Conservation (phyloP, 1,140 invertebrate genomes). For the Euwallacea similis region DNA sequence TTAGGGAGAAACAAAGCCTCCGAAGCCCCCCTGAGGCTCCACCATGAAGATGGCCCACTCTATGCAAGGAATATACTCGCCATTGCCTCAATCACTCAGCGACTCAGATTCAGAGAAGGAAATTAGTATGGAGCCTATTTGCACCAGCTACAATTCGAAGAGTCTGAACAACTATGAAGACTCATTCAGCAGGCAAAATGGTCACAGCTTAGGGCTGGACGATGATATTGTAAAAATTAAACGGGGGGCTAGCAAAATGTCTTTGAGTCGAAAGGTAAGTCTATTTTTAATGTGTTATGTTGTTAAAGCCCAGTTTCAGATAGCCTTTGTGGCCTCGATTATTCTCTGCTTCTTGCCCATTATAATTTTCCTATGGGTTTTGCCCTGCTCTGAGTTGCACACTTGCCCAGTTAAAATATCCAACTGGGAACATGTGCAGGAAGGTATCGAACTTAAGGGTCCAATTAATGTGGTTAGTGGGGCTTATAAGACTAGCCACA, state of each 20-base stretch:
- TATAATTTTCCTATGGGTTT: constrained; percentile 71
- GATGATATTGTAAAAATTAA: constrained; percentile 62
- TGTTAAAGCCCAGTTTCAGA: constrained; percentile 10
- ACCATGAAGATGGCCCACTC: constrained; percentile 44
- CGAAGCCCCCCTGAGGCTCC: not conserved
- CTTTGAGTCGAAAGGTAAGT: constrained; percentile 61
- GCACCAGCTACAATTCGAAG: constrained; percentile 46
- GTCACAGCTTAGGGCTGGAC: constrained; percentile 46
- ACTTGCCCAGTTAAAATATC: constrained; percentile 64
- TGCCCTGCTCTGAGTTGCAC: constrained; percentile 69
- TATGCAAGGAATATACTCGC: constrained; percentile 63
- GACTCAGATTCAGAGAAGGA: constrained; percentile 77
- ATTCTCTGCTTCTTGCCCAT: constrained; percentile 70
- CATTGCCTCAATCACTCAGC: constrained; percentile 70
- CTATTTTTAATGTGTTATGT: not conserved
- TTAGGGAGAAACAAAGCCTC: too few species aligned
- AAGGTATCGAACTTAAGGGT: constrained; percentile 72
- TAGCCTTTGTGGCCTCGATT: constrained; percentile 67
- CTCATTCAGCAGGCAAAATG: constrained; percentile 36
- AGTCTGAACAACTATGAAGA: constrained; percentile 39
- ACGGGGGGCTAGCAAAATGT: constrained; percentile 62
- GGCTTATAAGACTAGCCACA: constrained; percentile 61
- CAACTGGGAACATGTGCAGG: constrained; percentile 71
- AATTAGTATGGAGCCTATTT: constrained; percentile 52
- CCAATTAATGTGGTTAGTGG: constrained; percentile 69